phyloP scores from a whole-genome alignment of 2,888 invertebrate genomes.

The Merodon equestris region DNA sequence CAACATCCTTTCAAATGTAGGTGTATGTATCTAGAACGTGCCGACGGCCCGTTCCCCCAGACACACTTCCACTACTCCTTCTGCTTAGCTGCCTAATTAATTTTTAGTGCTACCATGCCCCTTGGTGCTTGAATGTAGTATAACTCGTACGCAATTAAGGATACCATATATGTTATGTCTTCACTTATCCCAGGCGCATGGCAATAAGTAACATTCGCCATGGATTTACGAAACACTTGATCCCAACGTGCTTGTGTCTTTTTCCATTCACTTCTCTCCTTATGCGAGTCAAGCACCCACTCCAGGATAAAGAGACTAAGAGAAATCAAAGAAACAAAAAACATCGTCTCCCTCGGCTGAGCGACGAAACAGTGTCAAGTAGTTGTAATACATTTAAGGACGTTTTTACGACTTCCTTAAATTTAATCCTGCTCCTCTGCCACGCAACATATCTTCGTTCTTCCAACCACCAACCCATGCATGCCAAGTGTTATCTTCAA shows the following conservation, averaged over 20 bases:
- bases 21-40: too few relatives aligned
- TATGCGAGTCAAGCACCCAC: constrained; percentile 16
- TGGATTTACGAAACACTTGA: constrained; percentile 46
- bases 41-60: constrained; percentile 16
- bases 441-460: constrained; percentile 26
- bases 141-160: constrained; percentile 48
- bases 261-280: constrained; percentile 20
- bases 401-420: constrained; percentile 65
- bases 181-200: constrained; percentile 24
- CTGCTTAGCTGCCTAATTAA: neutral
- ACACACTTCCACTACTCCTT: constrained; percentile 6
- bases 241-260: constrained; percentile 39
- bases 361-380: constrained; percentile 57
- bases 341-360: constrained; percentile 23
- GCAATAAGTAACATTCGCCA: constrained; percentile 35
- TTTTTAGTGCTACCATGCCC: neutral
- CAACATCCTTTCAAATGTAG: too few relatives aligned
- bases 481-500: constrained; percentile 57
- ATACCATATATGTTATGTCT: constrained; percentile 53
- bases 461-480: constrained; percentile 12
- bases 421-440: constrained; percentile 35
- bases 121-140: constrained; percentile 25
- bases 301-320: constrained; percentile 34
- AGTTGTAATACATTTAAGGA: constrained; percentile 58
- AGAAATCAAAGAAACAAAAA: constrained; percentile 29